Base-by-base conservation (phyloP, 2,797 vertebrate species). In the Sus cebifrons region DNA sequence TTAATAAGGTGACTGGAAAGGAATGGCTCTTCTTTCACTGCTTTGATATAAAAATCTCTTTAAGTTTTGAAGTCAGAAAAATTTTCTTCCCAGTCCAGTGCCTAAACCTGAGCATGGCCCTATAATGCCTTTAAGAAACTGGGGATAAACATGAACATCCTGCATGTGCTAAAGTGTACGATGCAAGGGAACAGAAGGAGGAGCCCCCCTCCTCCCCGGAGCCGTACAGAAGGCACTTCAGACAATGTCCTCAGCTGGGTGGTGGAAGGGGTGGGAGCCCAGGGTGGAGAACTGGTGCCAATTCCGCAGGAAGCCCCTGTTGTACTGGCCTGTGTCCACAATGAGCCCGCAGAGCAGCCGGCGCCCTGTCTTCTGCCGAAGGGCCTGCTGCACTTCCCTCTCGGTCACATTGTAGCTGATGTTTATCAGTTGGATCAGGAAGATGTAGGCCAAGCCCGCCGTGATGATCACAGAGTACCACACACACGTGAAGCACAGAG, bases 401-500 rank as follows among this genome's bases (percentile, higher is more conserved):
- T 99, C 99, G 0, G 99, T 99, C 98, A 99, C 99, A 0, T 99
- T 99, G 98, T 99, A 99, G 98, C 99, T 99, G 99, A 99, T 98
- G 97, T 99, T 99, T 95, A 99, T 98, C 79, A 99, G 97, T 98
- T 99, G 99, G 92, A 99, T 98, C 21, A 99, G 70, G 96, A 99
- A 99, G 97, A 99, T 98, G 98, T 99, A 99, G 86, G 99, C 99
- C 98, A 99, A 98, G 32, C 99, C 99, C 1, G 98, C 99, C 0
- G 99, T 99, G 98, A 99, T 99, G n/a, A 99, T 99, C 88, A 99
- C 98, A 97, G 99, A 99, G 99, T 99, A 99, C 99, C 99, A 99
- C 15, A 99, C 99, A 84, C 99, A 99, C 98, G 99, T 99, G 99
- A 99, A 99, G 75, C 99, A 99, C 78, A 99, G 99, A 1, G 99